These are phyloP conservation scores for Electrona antarctica DNA, from an alignment of 2,113 vertebrate species.

Conservation along the genomic window DNA sequence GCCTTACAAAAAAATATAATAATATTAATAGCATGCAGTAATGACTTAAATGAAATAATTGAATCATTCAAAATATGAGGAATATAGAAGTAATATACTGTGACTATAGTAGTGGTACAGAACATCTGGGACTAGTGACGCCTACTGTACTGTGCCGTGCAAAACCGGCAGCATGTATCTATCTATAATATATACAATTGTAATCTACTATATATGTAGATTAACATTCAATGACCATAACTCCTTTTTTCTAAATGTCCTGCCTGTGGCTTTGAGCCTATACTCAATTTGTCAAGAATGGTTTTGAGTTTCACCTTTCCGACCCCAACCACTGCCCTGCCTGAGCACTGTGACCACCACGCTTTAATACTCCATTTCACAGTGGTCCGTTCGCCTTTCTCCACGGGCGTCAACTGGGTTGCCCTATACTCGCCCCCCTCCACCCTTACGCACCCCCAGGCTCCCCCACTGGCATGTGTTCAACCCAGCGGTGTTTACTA, in stretches of 20 bases:
- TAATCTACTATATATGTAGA: constrained; percentile 26
- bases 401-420: constrained; percentile 72
- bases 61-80: no score
- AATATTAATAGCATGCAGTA: no score
- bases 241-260: constrained; percentile 46
- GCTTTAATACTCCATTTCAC: constrained; percentile 74
- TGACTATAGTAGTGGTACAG: neutral
- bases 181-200: constrained; percentile 45
- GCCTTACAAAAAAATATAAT: no score
- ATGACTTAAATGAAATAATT: no score
- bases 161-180: constrained; percentile 7
- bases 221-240: constrained; percentile 49
- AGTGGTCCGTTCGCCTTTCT: constrained; percentile 76
- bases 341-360: constrained; percentile 54
- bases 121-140: constrained; percentile 44
- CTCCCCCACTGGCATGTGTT: constrained; percentile 72
- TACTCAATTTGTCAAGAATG: constrained; percentile 42
- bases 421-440: constrained; percentile 53
- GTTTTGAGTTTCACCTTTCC: constrained; percentile 61
- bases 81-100: no score
- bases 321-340: no score
- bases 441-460: constrained; percentile 36
- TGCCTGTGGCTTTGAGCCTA: constrained; percentile 51
- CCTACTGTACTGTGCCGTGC: no score
- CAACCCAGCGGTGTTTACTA: constrained; percentile 69